Conservation (phyloP, 2,797 vertebrate species). For the Melanotaenia nigrans region DNA sequence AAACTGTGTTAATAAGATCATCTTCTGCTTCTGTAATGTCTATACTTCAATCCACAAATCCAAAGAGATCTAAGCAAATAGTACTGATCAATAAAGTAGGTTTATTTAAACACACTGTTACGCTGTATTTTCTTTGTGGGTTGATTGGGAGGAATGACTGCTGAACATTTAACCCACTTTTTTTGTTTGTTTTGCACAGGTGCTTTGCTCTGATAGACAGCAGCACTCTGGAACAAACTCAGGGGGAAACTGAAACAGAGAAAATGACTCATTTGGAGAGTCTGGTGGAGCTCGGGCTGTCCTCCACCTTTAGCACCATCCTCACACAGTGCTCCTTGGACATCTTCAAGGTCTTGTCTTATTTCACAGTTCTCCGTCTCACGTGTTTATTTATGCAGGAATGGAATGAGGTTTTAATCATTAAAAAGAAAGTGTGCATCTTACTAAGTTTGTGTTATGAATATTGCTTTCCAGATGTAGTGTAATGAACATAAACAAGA, state of each 20-base stretch:
- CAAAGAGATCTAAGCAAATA: no score
- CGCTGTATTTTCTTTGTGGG: not conserved
- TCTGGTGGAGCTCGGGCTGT: slow-evolving; percentile 94
- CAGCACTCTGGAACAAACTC: slow-evolving; percentile 95
- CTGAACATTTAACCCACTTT: not conserved
- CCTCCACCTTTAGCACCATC: slow-evolving; percentile 97
- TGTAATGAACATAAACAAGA: no score
- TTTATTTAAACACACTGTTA: not conserved
- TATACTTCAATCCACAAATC: no score
- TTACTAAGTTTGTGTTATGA: no score
- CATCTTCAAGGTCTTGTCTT: slow-evolving; percentile 89
- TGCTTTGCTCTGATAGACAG: slow-evolving; percentile 98
- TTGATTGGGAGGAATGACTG: not conserved
- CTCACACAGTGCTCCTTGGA: slow-evolving; percentile 96
- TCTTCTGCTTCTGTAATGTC: no score
- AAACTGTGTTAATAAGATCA: not conserved
- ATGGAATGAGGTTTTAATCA: not conserved
- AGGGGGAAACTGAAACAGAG: slow-evolving; percentile 97
- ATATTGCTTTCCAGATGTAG: not conserved
- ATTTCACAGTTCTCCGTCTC: not conserved
- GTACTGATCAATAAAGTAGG: not conserved
- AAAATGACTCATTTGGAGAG: slow-evolving; percentile 99
- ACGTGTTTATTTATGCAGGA: not conserved
- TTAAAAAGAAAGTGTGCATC: not conserved
- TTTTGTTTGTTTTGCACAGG: slow-evolving; percentile 70